phyloP scores from a whole-genome alignment of 92 coral and sea anemone species.

The Parazoanthus darwini region DNA sequence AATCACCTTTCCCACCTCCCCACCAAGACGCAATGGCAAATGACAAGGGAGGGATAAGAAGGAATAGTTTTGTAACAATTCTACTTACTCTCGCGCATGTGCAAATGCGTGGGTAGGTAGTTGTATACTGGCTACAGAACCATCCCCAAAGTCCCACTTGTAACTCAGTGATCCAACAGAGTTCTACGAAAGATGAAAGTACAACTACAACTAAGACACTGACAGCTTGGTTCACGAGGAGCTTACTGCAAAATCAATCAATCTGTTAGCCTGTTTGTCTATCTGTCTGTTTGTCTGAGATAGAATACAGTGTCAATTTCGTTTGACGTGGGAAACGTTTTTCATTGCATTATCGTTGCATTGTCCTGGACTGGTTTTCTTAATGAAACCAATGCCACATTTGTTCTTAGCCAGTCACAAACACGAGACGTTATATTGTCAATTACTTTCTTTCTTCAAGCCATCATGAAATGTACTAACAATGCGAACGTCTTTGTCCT shows the following conservation, averaged over 20 bases:
- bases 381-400: no score
- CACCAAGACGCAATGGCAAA: no score
- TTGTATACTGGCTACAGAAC: not conserved
- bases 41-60: no score
- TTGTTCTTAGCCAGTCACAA: no score
- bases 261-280: not conserved
- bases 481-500: no score
- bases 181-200: not conserved
- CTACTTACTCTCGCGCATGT: not conserved
- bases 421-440: no score
- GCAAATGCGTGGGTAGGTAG: not conserved
- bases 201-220: not conserved
- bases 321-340: not conserved
- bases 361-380: no score
- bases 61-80: no score
- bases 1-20: no score
- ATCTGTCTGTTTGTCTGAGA: not conserved
- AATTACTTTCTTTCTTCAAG: no score
- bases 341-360: not conserved
- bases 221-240: not conserved
- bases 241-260: not conserved
- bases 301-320: not conserved
- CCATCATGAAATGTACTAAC: no score
- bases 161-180: conserved; percentile 7
- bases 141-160: conserved; percentile 41